Evolutionary conservation across 2,888 invertebrate species (phyloP), one percentile per base, ranked within the genome.

Genomic region (Norana najaformis): DNA sequence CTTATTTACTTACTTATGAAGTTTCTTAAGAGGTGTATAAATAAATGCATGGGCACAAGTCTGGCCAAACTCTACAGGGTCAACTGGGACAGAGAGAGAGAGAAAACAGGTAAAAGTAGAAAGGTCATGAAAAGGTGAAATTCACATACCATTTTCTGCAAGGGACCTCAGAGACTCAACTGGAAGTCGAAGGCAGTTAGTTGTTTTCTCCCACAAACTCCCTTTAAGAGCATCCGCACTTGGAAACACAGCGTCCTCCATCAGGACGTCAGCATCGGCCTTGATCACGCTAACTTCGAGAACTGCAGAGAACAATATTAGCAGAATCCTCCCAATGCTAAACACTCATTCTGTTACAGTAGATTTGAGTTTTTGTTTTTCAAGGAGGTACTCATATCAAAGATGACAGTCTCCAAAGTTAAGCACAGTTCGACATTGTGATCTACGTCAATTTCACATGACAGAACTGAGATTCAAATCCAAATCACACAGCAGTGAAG

Each of bases 231-330:
- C 85, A 85, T 85, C 85, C 23, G 36, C 85, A 85, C 35, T 85
- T 85, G 85, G 85, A 85, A 85, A 85, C 20, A 85, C 37, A 36
- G 37, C 37, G 23, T 85, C 85, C 37, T 37, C 37, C 37, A 37
- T 37, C 20, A 35, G 20, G 4, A 36, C 35, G 16, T 23, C 37
- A 6, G 35, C 37, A 23, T 36, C 11, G 14, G 37, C 85, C 20
- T 85, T 35, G 35, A 91, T 88, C 36, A 91, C 90, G 39, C 90
- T 90, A n/a, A 91, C 90, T 83, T 91, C 90, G 11, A 91, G 23
- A 89, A 90, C 91, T 91, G 91, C 3, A 90, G 47, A 18, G 18
- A 47, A 47, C 37, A 34, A 69, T 30, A 69, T n/a, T n/a, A 69
- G 16, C n/a, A 69, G 69, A 69, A 69, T 69, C 69, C 8, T 69